Percentiles rank a stretch among this genome's conserved stretches.
Conservation (phyloP, 1,140 invertebrate species). For the Heliconius melpomene region DNA sequence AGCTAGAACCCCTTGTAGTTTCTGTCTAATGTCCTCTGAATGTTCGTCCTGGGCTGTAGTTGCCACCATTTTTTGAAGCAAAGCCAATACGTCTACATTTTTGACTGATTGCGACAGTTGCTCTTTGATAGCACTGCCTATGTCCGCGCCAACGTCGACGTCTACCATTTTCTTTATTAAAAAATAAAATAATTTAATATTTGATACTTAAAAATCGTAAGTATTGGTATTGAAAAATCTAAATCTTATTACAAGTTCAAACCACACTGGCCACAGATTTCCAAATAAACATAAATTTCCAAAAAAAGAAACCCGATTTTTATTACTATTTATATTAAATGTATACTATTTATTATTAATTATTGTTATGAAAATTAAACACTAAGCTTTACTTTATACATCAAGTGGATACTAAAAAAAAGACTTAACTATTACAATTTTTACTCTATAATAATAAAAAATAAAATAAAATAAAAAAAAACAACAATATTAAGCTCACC, state of each 20-base stretch:
- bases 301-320: too few species aligned
- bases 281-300: too few species aligned
- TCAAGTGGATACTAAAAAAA: too few species aligned
- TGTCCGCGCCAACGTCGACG: constrained; percentile 25
- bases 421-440: too few species aligned
- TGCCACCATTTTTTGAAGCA: constrained; percentile 57
- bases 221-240: too few species aligned
- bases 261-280: too few species aligned
- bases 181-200: constrained; percentile 10
- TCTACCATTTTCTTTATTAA: constrained; percentile 26
- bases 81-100: constrained; percentile 53
- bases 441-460: neutral
- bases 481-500: constrained; percentile 20
- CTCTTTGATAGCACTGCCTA: constrained; percentile 55
- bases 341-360: too few species aligned
- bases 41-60: constrained; percentile 48
- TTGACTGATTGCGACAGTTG: constrained; percentile 57
- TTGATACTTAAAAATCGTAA: too few species aligned
- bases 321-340: too few species aligned
- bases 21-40: constrained; percentile 50
- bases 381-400: too few species aligned
- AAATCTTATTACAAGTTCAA: too few species aligned
- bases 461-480: neutral
- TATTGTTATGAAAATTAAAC: too few species aligned
- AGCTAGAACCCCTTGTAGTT: constrained; percentile 59